Evolutionary conservation across 2,888 invertebrate species (phyloP).

Genomic region (Brachyopa scutellaris): DNA sequence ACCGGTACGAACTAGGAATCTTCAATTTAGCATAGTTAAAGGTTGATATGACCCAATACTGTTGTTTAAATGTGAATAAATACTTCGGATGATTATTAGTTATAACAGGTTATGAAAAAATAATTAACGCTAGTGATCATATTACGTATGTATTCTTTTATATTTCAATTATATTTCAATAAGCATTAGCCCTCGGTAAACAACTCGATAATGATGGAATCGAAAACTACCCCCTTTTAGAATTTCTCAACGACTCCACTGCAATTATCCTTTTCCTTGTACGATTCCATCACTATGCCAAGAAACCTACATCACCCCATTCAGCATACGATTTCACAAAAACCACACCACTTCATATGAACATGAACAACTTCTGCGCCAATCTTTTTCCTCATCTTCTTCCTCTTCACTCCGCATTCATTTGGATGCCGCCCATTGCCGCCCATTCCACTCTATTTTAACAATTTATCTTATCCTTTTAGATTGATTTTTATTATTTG

Average conservation of each 20-base stretch:
- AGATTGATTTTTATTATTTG: constrained; percentile 75
- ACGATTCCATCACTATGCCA: constrained; percentile 20
- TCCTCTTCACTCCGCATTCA: constrained; percentile 28
- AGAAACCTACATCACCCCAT: neutral
- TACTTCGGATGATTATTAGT: too few relatives aligned
- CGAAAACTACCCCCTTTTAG: neutral
- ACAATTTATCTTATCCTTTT: constrained; percentile 70
- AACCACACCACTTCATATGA: constrained; percentile 43
- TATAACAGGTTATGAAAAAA: too few relatives aligned
- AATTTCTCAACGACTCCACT: neutral
- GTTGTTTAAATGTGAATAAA: too few relatives aligned
- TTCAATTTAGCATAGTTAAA: too few relatives aligned
- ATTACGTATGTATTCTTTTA: too few relatives aligned
- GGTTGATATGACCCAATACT: too few relatives aligned
- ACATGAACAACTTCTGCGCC: constrained; percentile 27
- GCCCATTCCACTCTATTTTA: constrained; percentile 56
- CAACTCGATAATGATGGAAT: too few relatives aligned
- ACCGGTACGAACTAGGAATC: too few relatives aligned
- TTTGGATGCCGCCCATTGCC: constrained; percentile 57
- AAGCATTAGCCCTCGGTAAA: too few relatives aligned
- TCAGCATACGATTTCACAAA: neutral
- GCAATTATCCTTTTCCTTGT: neutral
- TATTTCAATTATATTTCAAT: too few relatives aligned
- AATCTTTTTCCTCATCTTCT: constrained; percentile 15
- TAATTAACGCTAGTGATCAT: too few relatives aligned